phyloP scores from a whole-genome alignment of 2,888 invertebrate genomes.

The Spodoptera exigua region DNA sequence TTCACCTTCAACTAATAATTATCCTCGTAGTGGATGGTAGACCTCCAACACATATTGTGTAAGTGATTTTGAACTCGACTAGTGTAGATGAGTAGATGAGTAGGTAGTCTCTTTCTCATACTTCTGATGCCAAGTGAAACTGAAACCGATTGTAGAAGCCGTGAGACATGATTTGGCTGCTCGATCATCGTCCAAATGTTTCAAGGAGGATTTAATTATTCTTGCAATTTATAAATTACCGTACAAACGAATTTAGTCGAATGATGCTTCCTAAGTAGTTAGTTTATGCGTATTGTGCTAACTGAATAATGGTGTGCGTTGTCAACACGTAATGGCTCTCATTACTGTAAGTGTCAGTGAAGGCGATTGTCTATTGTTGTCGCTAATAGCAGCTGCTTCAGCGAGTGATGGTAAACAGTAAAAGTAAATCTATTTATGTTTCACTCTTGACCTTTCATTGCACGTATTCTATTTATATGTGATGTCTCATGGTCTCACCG shows the following conservation, averaged over 20 bases:
- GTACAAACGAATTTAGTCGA: slow-evolving; percentile 1
- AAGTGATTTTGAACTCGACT: too few species aligned
- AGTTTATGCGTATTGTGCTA: not conserved
- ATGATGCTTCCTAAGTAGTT: slow-evolving; percentile 13
- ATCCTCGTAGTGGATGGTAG: too few species aligned
- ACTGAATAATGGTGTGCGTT: slow-evolving; percentile 16
- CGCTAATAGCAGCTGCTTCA: slow-evolving; percentile 26
- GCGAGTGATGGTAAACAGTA: slow-evolving; percentile 33
- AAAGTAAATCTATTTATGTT: slow-evolving; percentile 35
- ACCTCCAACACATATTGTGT: too few species aligned
- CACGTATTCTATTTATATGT: slow-evolving; percentile 15
- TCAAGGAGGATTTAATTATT: slow-evolving; percentile 23
- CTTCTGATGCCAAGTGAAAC: slow-evolving; percentile 20
- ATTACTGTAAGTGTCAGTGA: slow-evolving; percentile 19
- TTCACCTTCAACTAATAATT: too few species aligned
- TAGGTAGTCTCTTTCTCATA: slow-evolving; percentile 3
- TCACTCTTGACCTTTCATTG: slow-evolving; percentile 40
- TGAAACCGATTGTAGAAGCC: slow-evolving; percentile 13
- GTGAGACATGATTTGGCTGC: slow-evolving; percentile 30
- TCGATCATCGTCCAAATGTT: slow-evolving; percentile 12
- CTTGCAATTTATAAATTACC: slow-evolving; percentile 9
- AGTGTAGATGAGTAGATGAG: not conserved
- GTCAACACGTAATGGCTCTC: slow-evolving; percentile 15
- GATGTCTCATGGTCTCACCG: slow-evolving; percentile 17
- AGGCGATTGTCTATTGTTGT: slow-evolving; percentile 31